A percentile compares a stretch with the other conserved stretches of the same genome.
phyloP scores from a whole-genome alignment of 1,140 invertebrate species.

The Rhyacophila brunnea region DNA sequence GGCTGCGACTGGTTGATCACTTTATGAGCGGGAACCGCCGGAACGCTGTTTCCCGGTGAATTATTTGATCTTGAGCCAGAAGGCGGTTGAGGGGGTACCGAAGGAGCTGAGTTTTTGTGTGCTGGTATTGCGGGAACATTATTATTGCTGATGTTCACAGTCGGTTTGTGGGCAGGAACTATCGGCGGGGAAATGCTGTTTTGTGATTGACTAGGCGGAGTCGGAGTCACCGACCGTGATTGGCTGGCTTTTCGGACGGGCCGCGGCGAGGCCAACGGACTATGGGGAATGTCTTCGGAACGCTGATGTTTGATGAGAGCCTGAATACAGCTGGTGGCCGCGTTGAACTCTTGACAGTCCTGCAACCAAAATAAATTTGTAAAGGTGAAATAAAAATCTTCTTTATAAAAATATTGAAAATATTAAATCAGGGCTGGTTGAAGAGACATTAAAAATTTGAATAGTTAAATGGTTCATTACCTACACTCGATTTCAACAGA shows the following conservation, averaged over 20 bases:
- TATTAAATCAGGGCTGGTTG: too few relatives aligned
- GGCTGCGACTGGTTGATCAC: conserved; percentile 1
- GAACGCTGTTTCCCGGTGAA: conserved; percentile 16
- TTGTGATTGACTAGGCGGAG: conserved; percentile 12
- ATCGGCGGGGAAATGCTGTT: conserved; percentile 7
- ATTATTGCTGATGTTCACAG: conserved; percentile 8
- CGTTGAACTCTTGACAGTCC: conserved; percentile 62
- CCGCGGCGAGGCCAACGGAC: conserved; percentile 47
- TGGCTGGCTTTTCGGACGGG: conserved; percentile 36
- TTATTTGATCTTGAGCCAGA: neutral
- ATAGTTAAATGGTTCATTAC: too few relatives aligned
- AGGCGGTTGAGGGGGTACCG: neutral
- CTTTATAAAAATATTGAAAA: too few relatives aligned
- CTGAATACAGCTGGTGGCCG: conserved; percentile 59
- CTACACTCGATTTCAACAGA: too few relatives aligned
- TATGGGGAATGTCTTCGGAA: conserved; percentile 35
- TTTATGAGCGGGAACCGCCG: conserved; percentile 29
- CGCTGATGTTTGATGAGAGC: conserved; percentile 43
- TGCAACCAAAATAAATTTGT: conserved; percentile 35
- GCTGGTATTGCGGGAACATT: conserved; percentile 13
- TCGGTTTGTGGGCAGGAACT: conserved; percentile 16
- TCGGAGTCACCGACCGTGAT: conserved; percentile 30
- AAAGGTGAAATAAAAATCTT: too few relatives aligned
- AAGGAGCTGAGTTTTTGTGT: conserved; percentile 7
- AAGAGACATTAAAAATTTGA: too few relatives aligned